Base-by-base conservation (phyloP, 2,888 invertebrate genomes). In the Nymphalis c-album region DNA sequence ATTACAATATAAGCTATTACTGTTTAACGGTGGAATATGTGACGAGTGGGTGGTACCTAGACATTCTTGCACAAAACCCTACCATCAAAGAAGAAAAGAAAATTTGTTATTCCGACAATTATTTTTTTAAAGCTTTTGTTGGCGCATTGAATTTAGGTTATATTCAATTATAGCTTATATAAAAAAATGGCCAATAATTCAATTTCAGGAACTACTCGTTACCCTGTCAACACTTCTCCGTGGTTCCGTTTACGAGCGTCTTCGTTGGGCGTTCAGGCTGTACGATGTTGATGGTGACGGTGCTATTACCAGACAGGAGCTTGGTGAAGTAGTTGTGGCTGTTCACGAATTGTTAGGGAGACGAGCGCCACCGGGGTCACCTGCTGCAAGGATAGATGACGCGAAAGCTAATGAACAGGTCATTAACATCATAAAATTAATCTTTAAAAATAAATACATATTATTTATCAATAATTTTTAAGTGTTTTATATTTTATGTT, bases 261-360 rank as follows among this genome's bases (percentile, higher is more conserved):
- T 99, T 58, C 95, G 97, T 81, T 99, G 99, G 98, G 98, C 98
- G 18, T 99, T 99, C 93, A 96, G 97, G 77, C 92, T 99, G 67
- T 99, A 99, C 88, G 99, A 99, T 88, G 95, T 98, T 73, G 98
- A 99, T 82, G 98, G 97, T 0, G 98, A 99, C 85, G 99, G 99
- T 0, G 97, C 97, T 81, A 98, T 99, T 83, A 98, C 98, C 63
- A 94, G 97, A 93, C 96, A 76, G 96, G 98, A 99, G 90, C 93
- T 99, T 77, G 95, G 96, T 4, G 97, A 98, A 88, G 97, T 90
- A 60, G 91, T 91, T 71, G 85, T 89, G n/a, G 97, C 98, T 6
- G 96, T 99, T 17, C 98, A 99, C 85, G 98, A 98, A 87, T 94
- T 99, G 83, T 95, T 97, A 94, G 97, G 97, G 0, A 88, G 96